Conservation (phyloP, 1,140 invertebrate species). For the Penaeus vannamei region DNA sequence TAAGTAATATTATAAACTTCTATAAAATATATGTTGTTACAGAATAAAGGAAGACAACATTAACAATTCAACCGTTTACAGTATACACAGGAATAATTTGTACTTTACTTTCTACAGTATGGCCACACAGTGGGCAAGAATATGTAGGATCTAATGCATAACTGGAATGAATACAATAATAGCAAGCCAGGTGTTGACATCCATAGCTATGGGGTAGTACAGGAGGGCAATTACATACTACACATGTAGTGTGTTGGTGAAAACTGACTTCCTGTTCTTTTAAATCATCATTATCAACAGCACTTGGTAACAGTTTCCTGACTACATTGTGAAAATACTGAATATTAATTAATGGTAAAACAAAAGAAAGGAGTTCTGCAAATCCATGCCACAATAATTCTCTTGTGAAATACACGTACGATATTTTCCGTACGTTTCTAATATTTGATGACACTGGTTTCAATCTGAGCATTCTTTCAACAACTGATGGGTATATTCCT, state of each 20-base stretch:
- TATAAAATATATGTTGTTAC: too few relatives aligned
- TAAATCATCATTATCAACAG: constrained; percentile 7
- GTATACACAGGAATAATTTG: constrained; percentile 42
- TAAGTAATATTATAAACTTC: too few relatives aligned
- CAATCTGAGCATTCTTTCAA: constrained; percentile 56
- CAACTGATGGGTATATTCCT: constrained; percentile 56
- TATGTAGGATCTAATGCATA: constrained; percentile 52
- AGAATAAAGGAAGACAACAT: too few relatives aligned
- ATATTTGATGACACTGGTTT: constrained; percentile 36
- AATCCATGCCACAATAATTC: constrained; percentile 67
- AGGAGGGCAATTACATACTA: constrained; percentile 49
- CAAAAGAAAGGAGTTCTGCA: constrained; percentile 60
- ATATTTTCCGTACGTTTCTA: constrained; percentile 47
- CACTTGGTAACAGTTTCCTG: constrained; percentile 59
- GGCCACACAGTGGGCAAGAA: constrained; percentile 62
- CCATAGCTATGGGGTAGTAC: constrained; percentile 64
- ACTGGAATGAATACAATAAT: constrained; percentile 62
- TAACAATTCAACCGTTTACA: too few relatives aligned
- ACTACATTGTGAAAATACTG: constrained; percentile 62
- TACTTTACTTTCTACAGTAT: constrained; percentile 44
- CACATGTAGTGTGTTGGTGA: constrained; percentile 52
- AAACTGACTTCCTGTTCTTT: constrained; percentile 13
- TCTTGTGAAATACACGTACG: constrained; percentile 65
- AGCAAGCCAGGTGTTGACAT: constrained; percentile 63
- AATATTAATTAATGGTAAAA: constrained; percentile 60